Evolutionary conservation across 2,113 vertebrate species (phyloP), one percentile per base, ranked within the genome.

Genomic region (Papio anubis): DNA sequence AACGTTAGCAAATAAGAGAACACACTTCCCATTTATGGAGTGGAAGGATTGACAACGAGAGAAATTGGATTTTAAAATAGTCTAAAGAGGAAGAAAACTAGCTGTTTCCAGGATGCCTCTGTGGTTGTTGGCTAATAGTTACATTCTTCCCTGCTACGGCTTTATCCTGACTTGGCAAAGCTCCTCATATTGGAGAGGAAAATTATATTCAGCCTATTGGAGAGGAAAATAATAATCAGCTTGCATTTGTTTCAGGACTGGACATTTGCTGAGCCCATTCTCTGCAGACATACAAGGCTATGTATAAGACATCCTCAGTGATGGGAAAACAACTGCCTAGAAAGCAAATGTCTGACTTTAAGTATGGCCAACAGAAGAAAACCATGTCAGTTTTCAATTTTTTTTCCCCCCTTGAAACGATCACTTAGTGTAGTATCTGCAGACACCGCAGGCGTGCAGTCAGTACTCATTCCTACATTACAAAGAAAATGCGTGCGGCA

Each of bases 251-350:
- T 12, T 2, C 2, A 3, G 40, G 14, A 5, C 8, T 3, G 12
- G 23, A 48, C 9, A 0, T 35, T 32, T 2, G 0, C 13, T 2
- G 8, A 50, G 21, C 50, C 27, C 16, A 6, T 57, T 16, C 16
- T 8, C 52, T 0, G 5, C 40, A 18, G 1, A 18, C 1, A 2
- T 6, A 1, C 5, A 1, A 6, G 0, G 0, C 27, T 17, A 0
- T 4, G 0, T 16, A 0, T 6, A 2, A 13, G 30, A 18, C 6
- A 1, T 21, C 14, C 10, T 25, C 1, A 13, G 8, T 4, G 16
- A 8, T 50, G 43, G 52, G 59, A 76, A 40, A 72, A 57, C 66
- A 43, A 6, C 30, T 32, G 25, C 76, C 38, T 48, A 0, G 23
- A 25, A 81, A 35, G 57, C 38, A 64, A 12, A 91, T 32, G n/a